Conservation (phyloP, 2,797 vertebrate genomes). For the Thripadectes ignobilis region DNA sequence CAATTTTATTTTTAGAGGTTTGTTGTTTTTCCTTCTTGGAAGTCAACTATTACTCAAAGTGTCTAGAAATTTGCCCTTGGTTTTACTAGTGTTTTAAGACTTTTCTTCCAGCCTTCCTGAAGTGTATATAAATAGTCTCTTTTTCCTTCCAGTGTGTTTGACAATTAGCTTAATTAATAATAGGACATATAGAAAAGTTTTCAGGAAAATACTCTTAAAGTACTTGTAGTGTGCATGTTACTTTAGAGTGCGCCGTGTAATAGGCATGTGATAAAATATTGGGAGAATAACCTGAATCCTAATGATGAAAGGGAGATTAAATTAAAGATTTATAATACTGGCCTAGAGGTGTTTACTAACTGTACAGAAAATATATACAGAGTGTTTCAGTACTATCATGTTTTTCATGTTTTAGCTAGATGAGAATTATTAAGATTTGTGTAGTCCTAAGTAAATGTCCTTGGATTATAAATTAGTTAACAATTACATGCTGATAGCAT, state of each 20-base stretch:
- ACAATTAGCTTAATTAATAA: neutral
- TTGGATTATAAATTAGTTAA: conserved; percentile 20
- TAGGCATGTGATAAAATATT: neutral
- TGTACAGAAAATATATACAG: neutral
- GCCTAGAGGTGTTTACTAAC: neutral
- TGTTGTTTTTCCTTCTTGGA: neutral
- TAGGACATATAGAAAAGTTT: neutral
- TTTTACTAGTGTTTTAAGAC: neutral
- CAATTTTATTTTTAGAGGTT: neutral
- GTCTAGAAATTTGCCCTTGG: neutral
- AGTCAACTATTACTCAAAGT: neutral
- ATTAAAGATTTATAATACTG: neutral
- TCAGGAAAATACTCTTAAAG: neutral
- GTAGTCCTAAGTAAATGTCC: neutral
- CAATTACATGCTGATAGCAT: neutral
- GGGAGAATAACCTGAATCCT: neutral
- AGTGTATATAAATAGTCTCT: neutral
- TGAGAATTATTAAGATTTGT: neutral
- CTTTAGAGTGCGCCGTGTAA: neutral
- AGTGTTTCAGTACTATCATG: neutral
- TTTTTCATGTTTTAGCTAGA: neutral
- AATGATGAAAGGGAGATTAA: conserved; percentile 20
- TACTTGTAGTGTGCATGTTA: neutral
- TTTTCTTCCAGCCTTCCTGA: neutral
- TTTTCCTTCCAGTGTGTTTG: neutral